Conservation (phyloP, 2,888 invertebrate species). For the Eilema sororculum region DNA sequence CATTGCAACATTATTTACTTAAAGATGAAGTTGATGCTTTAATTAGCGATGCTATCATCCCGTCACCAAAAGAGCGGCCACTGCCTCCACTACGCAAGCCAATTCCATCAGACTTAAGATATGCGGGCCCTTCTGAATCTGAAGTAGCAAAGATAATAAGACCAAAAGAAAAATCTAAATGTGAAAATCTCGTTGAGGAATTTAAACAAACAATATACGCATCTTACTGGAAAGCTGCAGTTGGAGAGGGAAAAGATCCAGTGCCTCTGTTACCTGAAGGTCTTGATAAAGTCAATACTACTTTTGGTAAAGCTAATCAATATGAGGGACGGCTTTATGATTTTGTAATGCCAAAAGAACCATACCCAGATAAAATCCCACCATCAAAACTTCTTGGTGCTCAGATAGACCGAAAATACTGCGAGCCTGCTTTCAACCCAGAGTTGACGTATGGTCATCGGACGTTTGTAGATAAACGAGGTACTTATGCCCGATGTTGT, state of each 20-base stretch:
- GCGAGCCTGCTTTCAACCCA: conserved; percentile 74
- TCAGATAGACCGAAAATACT: conserved; percentile 69
- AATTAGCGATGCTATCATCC: conserved; percentile 70
- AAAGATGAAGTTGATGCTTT: conserved; percentile 77
- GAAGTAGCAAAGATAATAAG: conserved; percentile 64
- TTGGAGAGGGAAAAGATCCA: conserved; percentile 67
- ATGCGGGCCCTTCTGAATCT: conserved; percentile 61
- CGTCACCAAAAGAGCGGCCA: conserved; percentile 61
- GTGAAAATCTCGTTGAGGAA: conserved; percentile 70
- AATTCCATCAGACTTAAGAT: conserved; percentile 64
- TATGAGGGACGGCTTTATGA: conserved; percentile 71
- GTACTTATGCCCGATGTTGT: conserved; percentile 80
- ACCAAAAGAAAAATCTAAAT: conserved; percentile 72
- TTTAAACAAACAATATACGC: conserved; percentile 71
- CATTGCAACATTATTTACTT: conserved; percentile 70
- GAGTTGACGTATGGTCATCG: conserved; percentile 79
- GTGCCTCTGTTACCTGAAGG: conserved; percentile 77
- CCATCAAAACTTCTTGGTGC: conserved; percentile 58
- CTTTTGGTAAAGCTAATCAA: conserved; percentile 70
- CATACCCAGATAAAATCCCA: conserved; percentile 68
- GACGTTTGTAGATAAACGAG: conserved; percentile 78
- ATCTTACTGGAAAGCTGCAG: conserved; percentile 74
- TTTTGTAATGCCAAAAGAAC: conserved; percentile 73
- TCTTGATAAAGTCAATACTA: conserved; percentile 64
- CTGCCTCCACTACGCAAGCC: conserved; percentile 69